A percentile compares a stretch with the other conserved stretches of the same genome.
Evolutionary conservation across 2,888 invertebrate genomes (phyloP).

Genomic region (Tridacna crocea): DNA sequence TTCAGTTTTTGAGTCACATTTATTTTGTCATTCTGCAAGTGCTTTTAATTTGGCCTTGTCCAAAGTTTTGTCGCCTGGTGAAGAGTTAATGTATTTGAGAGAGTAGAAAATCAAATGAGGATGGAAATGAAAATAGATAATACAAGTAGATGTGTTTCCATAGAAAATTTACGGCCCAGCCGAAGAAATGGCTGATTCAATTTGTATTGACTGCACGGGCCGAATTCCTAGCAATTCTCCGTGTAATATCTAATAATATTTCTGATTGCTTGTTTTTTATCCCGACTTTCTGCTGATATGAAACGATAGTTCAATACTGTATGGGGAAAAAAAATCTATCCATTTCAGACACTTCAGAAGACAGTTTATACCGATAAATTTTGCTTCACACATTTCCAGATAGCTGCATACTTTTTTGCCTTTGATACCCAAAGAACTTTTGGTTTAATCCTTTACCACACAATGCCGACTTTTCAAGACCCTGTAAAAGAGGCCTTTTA

Average conservation of each 20-base stretch:
- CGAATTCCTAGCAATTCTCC: conserved; percentile 14
- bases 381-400: no score
- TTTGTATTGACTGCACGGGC: conserved; percentile 53
- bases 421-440: no score
- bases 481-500: no score
- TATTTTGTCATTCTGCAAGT: no score
- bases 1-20: no score
- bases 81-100: conserved; percentile 38
- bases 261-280: conserved; percentile 27
- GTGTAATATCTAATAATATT: conserved; percentile 26
- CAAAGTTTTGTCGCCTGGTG: no score
- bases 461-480: no score
- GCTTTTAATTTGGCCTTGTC: no score
- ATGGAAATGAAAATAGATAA: conserved; percentile 60
- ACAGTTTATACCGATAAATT: no score
- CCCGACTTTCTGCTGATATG: conserved; percentile 20
- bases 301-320: conserved; percentile 14
- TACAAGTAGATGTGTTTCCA: conserved; percentile 57
- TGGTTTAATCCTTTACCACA: no score
- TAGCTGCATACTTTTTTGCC: no score
- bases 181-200: conserved; percentile 57
- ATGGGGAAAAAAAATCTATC: not conserved
- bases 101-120: conserved; percentile 58
- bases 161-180: conserved; percentile 55
- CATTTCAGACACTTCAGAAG: not conserved